Evolutionary conservation across 1,140 invertebrate genomes (phyloP), one percentile per base, ranked within the genome.

Genomic region (Episyrphus balteatus): DNA sequence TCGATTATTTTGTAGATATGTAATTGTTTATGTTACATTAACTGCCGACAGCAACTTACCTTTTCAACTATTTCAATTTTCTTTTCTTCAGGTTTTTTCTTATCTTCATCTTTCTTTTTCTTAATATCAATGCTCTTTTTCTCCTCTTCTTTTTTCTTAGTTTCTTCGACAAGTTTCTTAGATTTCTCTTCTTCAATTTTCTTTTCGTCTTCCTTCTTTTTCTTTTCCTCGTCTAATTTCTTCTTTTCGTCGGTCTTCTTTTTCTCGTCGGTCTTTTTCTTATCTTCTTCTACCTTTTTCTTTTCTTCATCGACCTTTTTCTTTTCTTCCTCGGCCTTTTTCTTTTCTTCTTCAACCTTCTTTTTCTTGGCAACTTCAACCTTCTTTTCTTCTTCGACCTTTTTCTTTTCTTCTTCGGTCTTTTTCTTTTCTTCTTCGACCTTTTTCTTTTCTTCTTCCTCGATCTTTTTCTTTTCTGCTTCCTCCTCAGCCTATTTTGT

Each of bases 21-120:
- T n/a, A n/a, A n/a, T n/a, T n/a, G n/a, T n/a, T n/a, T n/a, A n/a
- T n/a, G n/a, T n/a, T n/a, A n/a, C n/a, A n/a, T n/a, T n/a, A n/a
- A n/a, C 14, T 6, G 34, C 14, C 10, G 34, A 5, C 3, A 3
- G 34, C 10, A n/a, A n/a, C 5, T 36, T 36, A 36, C 40, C 17
- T 47, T 40, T 30, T 46, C 44, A 46, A 41, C 37, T 47, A 46
- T 41, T 53, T 55, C 39, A 50, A 41, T 42, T 58, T 51, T 49
- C 19, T 41, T 38, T 47, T 47, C 40, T 52, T 49, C 40, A 47
- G 42, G 33, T 51, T 49, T 39, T 53, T 51, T 45, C 31, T 48
- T 53, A 47, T 55, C 42, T 46, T 58, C 44, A 46, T 48, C 47
- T 55, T 55, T 48, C 44, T 49, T 42, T 44, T 34, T 44, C 37